phyloP scores from a whole-genome alignment of 2,797 vertebrate genomes.

The Ciconia nigra region DNA sequence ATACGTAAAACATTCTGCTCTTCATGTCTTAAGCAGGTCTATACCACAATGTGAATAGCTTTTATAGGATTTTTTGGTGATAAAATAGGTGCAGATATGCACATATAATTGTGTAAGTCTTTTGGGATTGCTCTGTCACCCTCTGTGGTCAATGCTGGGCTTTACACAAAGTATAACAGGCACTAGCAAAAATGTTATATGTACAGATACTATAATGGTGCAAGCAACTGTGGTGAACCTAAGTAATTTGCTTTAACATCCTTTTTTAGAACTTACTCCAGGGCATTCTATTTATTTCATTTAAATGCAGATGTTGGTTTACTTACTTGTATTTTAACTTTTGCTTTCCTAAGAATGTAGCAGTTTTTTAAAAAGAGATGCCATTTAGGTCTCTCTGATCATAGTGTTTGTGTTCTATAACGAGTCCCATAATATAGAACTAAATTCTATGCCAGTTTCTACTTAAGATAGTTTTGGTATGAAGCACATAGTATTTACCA shows the following conservation, averaged over 20 bases:
- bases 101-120: neutral
- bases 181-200: neutral
- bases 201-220: neutral
- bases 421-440: neutral
- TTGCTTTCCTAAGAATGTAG: neutral
- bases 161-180: neutral
- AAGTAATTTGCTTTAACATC: neutral
- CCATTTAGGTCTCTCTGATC: neutral
- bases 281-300: neutral
- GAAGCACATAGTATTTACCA: neutral
- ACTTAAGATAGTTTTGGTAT: neutral
- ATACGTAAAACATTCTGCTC: neutral
- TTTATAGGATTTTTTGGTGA: neutral
- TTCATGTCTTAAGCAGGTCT: neutral
- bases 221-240: neutral
- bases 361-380: neutral
- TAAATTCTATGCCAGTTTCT: neutral
- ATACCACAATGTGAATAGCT: neutral
- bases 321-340: neutral
- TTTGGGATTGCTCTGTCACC: neutral
- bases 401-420: neutral
- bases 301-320: neutral
- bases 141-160: neutral
- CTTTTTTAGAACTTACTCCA: neutral
- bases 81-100: neutral